phyloP scores from a whole-genome alignment of 2,113 vertebrate genomes.

The Aphyosemion australe region DNA sequence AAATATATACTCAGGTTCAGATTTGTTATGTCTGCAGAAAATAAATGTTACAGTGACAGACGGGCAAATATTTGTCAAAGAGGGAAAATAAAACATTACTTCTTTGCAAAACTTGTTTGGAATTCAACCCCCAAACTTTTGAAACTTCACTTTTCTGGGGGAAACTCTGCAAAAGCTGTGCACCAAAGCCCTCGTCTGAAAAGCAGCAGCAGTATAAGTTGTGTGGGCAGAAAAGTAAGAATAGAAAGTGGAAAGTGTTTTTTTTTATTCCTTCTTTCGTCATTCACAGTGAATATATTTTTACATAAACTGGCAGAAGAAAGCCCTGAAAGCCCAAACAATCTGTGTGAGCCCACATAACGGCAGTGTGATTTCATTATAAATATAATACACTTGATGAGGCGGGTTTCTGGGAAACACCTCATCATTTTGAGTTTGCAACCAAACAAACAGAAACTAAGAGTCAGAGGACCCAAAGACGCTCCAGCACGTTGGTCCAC shows the following conservation, averaged over 20 bases:
- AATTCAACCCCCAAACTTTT: constrained; percentile 40
- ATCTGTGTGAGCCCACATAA: constrained; percentile 48
- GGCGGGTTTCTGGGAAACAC: constrained; percentile 18
- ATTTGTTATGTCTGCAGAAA: background rate
- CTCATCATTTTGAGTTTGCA: constrained; percentile 4
- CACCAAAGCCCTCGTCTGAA: constrained; percentile 12
- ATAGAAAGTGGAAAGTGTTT: constrained; percentile 51
- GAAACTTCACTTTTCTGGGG: constrained; percentile 18
- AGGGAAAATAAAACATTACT: background rate
- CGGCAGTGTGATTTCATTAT: constrained; percentile 35
- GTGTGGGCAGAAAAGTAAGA: constrained; percentile 51
- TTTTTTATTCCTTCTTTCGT: constrained; percentile 42
- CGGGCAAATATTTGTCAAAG: constrained; percentile 13
- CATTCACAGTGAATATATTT: constrained; percentile 56
- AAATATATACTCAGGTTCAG: background rate
- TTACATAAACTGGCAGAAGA: constrained; percentile 56
- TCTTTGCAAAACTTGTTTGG: constrained; percentile 2
- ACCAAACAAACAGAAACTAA: background rate
- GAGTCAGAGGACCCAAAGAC: constrained; percentile 10
- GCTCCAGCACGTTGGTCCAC: constrained; percentile 24
- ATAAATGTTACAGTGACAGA: constrained; percentile 17
- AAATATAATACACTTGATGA: constrained; percentile 33
- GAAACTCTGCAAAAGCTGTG: constrained; percentile 17
- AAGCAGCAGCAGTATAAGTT: constrained; percentile 27
- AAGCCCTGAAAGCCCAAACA: constrained; percentile 61